phyloP scores from a whole-genome alignment of 2,113 vertebrate species.

The Apodemus sylvaticus region DNA sequence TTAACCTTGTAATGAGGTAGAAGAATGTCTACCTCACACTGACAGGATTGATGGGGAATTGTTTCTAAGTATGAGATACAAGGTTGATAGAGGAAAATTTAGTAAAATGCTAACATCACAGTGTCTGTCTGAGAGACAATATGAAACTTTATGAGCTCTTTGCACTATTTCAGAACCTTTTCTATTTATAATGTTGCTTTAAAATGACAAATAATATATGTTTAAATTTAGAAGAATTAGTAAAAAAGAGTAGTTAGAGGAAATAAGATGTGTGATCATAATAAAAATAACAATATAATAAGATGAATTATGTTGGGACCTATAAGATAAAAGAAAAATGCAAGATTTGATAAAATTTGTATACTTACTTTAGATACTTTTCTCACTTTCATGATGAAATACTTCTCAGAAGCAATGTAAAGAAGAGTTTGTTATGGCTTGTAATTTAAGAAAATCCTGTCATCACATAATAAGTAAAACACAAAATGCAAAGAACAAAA shows the following conservation, averaged over 20 bases:
- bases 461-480: no score
- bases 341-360: neutral
- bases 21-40: neutral
- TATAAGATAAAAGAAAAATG: neutral
- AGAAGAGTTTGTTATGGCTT: neutral
- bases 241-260: neutral
- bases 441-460: neutral
- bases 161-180: neutral
- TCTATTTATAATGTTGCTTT: neutral
- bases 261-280: neutral
- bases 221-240: neutral
- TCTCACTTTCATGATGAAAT: neutral
- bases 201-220: neutral
- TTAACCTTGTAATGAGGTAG: neutral
- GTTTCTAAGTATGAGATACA: neutral
- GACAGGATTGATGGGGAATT: neutral
- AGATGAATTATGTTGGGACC: neutral
- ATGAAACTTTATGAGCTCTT: neutral
- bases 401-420: neutral
- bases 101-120: neutral
- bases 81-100: neutral
- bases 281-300: neutral
- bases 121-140: neutral
- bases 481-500: no score
- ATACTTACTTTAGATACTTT: neutral